Conservation (phyloP, 2,113 vertebrate species). For the Amphiprion ocellaris region DNA sequence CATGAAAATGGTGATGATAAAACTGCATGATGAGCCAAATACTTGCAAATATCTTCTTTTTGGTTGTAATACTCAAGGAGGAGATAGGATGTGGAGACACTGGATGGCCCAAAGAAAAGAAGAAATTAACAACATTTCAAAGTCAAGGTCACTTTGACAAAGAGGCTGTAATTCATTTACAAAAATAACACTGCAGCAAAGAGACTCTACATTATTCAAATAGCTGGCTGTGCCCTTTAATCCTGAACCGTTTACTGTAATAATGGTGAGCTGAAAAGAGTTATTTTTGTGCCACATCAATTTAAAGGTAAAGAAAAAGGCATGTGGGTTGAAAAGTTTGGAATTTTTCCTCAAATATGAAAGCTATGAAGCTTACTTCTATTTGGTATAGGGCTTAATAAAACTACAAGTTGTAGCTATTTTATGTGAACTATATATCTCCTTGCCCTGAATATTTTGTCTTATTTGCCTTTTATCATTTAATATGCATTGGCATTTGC, state of each 20-base stretch:
- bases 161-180: background rate
- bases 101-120: conserved; percentile 24
- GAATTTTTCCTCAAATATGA: conserved; percentile 9
- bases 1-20: conserved; percentile 63
- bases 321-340: background rate
- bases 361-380: background rate
- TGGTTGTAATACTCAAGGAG: conserved; percentile 36
- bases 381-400: background rate
- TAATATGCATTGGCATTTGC: conserved; percentile 35
- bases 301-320: conserved; percentile 13
- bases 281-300: conserved; percentile 56
- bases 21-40: conserved; percentile 69
- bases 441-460: conserved; percentile 42
- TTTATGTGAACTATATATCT: background rate
- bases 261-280: conserved; percentile 61
- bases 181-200: conserved; percentile 38
- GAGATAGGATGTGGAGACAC: conserved; percentile 35
- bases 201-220: conserved; percentile 48
- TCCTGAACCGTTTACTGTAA: conserved; percentile 58
- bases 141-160: conserved; percentile 33
- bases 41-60: conserved; percentile 35
- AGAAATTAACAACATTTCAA: background rate
- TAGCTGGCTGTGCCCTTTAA: conserved; percentile 78
- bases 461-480: conserved; percentile 38
- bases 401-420: background rate